Evolutionary conservation across 2,888 invertebrate species (phyloP), one percentile per base, ranked within the genome.

Genomic region (Drosophila prostipennis): DNA sequence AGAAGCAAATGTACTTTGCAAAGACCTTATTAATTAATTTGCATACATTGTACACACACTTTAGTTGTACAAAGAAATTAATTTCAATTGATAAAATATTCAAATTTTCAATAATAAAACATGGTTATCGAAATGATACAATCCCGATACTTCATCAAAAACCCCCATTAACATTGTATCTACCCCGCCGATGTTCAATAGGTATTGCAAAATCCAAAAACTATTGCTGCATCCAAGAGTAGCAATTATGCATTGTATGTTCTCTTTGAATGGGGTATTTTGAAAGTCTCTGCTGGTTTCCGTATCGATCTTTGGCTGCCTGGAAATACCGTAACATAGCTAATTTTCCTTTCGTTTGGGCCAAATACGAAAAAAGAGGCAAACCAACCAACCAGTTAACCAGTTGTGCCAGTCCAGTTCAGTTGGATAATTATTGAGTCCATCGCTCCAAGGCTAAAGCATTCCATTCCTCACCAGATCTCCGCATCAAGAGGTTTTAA

Each of bases 391-490:
- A 48, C 64, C 61, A 63, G 61, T 64, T 63, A 64, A 16, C 65
- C 64, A 64, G 52, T 67, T 51, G 51, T 37, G 43, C 59, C 59
- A 43, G 59, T 59, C 48, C 61, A 64, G 61, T 63, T 64, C 42
- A 32, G 48, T 48, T 48, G 48, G 34, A 51, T 45, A 10, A 46
- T 6, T 16, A 46, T 51, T 51, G 19, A 51, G 51, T 51, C 23
- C 51, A 51, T n/a, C 34, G 65, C 64, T 46, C 23, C 34, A 34
- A 61, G 64, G 64, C 46, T 64, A 58, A 11, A 57, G 32, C 63
- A 29, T 19, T 23, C 61, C 39, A 40, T 63, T 61, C 64, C 61
- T 23, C 34, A 19, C 11, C 58, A 58, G 40, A 58, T 58, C 40
- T 55, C 56, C 56, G 4, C 32, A 14, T 7, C 11, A 13, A 63